Evolutionary conservation across 2,797 vertebrate species (phyloP).

Genomic region (Coccyzus lansbergi): DNA sequence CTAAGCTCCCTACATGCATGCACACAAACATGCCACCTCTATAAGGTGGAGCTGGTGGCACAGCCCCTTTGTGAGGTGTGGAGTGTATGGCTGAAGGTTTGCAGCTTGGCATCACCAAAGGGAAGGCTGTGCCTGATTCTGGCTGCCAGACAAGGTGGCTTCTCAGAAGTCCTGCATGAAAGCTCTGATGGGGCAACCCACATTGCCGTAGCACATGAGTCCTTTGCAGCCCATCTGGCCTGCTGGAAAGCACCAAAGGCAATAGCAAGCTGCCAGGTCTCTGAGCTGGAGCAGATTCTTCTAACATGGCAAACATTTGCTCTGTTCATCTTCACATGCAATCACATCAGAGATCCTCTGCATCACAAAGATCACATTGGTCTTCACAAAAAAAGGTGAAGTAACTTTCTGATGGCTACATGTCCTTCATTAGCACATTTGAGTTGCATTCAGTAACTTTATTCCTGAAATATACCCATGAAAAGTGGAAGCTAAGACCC

Average conservation of each 20-base stretch:
- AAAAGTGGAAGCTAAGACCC: not conserved
- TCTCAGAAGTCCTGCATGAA: accelerated
- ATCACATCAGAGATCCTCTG: not conserved
- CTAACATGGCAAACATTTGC: not conserved
- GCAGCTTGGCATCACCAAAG: not conserved
- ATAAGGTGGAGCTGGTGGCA: not conserved
- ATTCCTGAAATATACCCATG: not conserved
- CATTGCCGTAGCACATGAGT: accelerated
- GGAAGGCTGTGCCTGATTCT: not conserved
- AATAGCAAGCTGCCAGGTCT: not conserved
- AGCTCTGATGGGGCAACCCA: not conserved
- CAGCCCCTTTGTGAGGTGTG: not conserved
- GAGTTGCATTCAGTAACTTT: not conserved
- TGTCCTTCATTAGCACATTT: not conserved
- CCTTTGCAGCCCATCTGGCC: not conserved
- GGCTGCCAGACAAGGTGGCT: not conserved
- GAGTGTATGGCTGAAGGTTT: not conserved
- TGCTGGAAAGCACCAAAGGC: not conserved
- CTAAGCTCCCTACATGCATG: not conserved
- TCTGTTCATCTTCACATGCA: not conserved
- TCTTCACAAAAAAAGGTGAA: not conserved
- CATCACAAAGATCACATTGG: not conserved
- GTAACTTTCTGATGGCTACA: not conserved
- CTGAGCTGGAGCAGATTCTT: not conserved
- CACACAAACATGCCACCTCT: not conserved